phyloP scores from a whole-genome alignment of 2,113 vertebrate species.

The Gobio gobio region DNA sequence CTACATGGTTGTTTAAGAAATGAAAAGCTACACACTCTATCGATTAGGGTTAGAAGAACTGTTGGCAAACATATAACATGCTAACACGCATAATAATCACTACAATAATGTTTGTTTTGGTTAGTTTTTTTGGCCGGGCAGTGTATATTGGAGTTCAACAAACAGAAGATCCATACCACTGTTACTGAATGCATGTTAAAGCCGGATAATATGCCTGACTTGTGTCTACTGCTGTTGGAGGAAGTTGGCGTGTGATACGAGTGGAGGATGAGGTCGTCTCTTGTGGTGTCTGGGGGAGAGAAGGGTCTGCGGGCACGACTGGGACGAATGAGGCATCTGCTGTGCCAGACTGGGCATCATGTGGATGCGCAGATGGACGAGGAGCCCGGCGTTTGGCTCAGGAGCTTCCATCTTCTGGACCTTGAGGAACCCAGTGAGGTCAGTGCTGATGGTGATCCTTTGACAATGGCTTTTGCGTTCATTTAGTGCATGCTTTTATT shows the following conservation, averaged over 20 bases:
- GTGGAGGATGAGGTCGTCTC: constrained; percentile 65
- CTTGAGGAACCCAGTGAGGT: constrained; percentile 65
- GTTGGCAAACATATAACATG: too few relatives aligned
- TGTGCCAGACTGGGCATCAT: constrained; percentile 54
- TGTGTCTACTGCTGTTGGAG: not conserved
- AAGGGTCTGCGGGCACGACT: constrained; percentile 64
- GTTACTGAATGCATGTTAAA: not conserved
- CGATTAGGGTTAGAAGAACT: too few relatives aligned
- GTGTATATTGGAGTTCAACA: too few relatives aligned
- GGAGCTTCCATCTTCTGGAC: constrained; percentile 72
- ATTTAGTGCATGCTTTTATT: not conserved
- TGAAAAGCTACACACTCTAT: too few relatives aligned
- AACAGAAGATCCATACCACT: not conserved
- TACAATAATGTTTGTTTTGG: too few relatives aligned
- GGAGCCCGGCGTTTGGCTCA: constrained; percentile 73
- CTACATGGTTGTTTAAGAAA: too few relatives aligned
- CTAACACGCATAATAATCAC: too few relatives aligned
- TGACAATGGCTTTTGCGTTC: not conserved
- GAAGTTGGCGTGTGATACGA: not conserved
- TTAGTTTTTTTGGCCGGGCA: too few relatives aligned
- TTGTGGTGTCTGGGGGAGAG: constrained; percentile 60
- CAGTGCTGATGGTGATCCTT: constrained; percentile 36
- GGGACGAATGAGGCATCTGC: constrained; percentile 69
- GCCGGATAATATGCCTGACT: not conserved
- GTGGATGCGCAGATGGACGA: constrained; percentile 62